Conservation (phyloP, 2,797 vertebrate species). For the Glyptemys insculpta region DNA sequence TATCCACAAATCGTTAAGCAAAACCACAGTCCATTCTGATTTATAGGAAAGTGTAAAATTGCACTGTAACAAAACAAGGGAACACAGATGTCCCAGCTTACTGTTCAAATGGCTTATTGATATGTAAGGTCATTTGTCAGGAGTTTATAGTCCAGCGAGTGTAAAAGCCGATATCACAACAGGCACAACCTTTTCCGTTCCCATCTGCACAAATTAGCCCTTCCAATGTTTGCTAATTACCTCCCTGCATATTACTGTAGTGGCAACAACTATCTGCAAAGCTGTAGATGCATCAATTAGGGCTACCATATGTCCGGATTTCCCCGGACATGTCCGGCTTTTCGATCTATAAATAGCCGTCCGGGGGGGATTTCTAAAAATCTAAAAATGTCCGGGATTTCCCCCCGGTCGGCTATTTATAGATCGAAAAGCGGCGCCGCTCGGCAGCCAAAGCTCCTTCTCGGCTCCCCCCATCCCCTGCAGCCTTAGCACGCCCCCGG, state of each 20-base stretch:
- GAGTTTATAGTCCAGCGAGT: background rate
- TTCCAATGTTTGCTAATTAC: background rate
- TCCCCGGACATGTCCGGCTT: too few relatives aligned
- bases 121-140: conserved; percentile 46
- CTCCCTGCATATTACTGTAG: background rate
- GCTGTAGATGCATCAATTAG: background rate
- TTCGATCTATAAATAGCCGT: too few relatives aligned
- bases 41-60: conserved; percentile 8
- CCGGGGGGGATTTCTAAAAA: too few relatives aligned
- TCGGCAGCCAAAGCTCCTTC: too few relatives aligned
- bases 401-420: too few relatives aligned
- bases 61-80: background rate
- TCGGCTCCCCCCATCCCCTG: too few relatives aligned
- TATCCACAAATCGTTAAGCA: background rate
- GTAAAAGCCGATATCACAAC: conserved; percentile 30
- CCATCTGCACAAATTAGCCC: conserved; percentile 49
- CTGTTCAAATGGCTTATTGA: conserved; percentile 4
- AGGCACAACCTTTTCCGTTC: background rate
- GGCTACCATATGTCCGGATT: too few relatives aligned
- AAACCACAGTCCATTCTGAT: conserved; percentile 33
- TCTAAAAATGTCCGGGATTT: too few relatives aligned
- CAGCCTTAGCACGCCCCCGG: too few relatives aligned
- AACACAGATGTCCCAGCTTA: conserved; percentile 41
- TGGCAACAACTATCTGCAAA: background rate
- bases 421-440: too few relatives aligned